These are phyloP conservation scores for Monopterus albus DNA, from an alignment of 2,113 vertebrate species.

Conservation along the genomic window DNA sequence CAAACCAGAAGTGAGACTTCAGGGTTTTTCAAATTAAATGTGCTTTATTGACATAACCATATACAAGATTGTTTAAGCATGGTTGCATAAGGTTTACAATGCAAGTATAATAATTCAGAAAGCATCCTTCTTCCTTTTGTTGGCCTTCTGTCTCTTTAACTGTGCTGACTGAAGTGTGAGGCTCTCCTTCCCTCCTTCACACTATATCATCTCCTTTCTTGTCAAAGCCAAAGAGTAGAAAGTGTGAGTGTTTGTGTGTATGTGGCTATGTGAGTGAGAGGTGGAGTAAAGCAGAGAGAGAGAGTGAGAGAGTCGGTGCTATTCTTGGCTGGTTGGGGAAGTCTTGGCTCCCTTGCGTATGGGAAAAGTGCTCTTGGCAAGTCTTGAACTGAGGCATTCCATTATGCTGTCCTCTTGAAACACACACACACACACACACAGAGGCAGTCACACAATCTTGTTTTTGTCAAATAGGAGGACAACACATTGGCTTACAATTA, in stretches of 20 bases:
- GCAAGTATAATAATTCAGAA: slow-evolving; percentile 9
- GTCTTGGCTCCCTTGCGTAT: slow-evolving; percentile 82
- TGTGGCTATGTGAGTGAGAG: slow-evolving; percentile 37
- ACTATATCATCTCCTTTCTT: slow-evolving; percentile 41
- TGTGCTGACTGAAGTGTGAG: slow-evolving; percentile 35
- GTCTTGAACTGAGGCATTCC: slow-evolving; percentile 75
- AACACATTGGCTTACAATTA: slow-evolving; percentile 27
- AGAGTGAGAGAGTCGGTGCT: slow-evolving; percentile 58
- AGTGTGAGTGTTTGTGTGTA: slow-evolving; percentile 43
- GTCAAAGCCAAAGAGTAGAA: slow-evolving; percentile 38
- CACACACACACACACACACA: slow-evolving; percentile 44
- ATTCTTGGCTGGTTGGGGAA: slow-evolving; percentile 82
- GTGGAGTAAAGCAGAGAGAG: slow-evolving; percentile 22
- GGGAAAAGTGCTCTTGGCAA: slow-evolving; percentile 85
- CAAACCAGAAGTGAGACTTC: not conserved
- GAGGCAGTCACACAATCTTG: slow-evolving; percentile 55
- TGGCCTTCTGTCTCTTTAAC: slow-evolving; percentile 2
- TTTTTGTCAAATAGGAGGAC: slow-evolving; percentile 49
- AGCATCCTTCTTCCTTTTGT: slow-evolving; percentile 1
- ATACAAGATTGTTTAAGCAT: not conserved
- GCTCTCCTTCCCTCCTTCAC: slow-evolving; percentile 42
- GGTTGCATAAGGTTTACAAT: not conserved
- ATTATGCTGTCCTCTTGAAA: slow-evolving; percentile 76
- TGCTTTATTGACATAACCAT: not conserved
- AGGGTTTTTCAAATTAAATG: not conserved